Percentiles rank a stretch among this genome's conserved stretches.
phyloP scores from a whole-genome alignment of 2,113 vertebrate species.

The Scortum barcoo region DNA sequence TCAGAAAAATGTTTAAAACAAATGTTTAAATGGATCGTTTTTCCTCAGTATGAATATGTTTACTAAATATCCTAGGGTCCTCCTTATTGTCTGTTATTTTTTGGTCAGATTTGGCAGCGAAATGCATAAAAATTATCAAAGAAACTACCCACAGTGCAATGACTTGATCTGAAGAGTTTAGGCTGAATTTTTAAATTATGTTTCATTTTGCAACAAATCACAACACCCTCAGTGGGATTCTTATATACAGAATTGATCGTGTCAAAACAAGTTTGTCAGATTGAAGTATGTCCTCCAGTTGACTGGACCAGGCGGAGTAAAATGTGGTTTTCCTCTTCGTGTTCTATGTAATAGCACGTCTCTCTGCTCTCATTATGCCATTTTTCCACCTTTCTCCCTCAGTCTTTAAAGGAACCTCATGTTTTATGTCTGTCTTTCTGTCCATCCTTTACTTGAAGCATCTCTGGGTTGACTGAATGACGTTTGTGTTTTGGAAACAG shows the following conservation, averaged over 20 bases:
- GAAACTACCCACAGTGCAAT: not conserved
- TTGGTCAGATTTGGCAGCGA: constrained; percentile 21
- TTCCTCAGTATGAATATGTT: not conserved
- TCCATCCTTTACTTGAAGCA: constrained; percentile 76
- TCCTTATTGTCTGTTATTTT: not conserved
- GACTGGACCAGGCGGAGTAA: constrained; percentile 1
- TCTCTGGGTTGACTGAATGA: constrained; percentile 68
- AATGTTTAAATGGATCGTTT: too few relatives aligned
- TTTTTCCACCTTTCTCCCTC: constrained; percentile 1
- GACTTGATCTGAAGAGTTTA: not conserved
- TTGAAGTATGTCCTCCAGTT: not conserved
- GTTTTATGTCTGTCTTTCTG: constrained; percentile 34
- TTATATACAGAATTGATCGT: not conserved
- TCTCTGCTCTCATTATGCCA: constrained; percentile 28
- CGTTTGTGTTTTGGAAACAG: constrained; percentile 40
- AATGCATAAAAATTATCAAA: not conserved
- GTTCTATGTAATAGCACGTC: constrained; percentile 13
- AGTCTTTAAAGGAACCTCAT: not conserved
- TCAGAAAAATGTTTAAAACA: constrained; percentile 45
- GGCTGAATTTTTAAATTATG: not conserved
- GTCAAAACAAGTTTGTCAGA: not conserved
- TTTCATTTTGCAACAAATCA: constrained; percentile 13
- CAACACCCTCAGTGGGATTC: not conserved
- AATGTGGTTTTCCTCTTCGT: not conserved
- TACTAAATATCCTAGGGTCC: constrained; percentile 10